Conservation (phyloP, 2,113 vertebrate species). For the Tautogolabrus adspersus region DNA sequence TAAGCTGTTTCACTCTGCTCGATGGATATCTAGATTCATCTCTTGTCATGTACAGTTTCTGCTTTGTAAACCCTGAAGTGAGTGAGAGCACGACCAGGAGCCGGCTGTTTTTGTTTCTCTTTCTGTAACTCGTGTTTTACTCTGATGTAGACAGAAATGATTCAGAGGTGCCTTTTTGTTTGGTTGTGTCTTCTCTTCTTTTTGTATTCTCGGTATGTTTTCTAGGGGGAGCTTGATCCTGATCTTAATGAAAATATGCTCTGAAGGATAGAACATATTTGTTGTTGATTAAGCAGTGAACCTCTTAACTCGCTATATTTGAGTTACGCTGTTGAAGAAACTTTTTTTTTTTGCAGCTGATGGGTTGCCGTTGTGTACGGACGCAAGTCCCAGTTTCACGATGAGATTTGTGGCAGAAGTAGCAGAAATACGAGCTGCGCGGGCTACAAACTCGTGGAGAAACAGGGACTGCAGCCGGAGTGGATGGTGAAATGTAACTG, state of each 20-base stretch:
- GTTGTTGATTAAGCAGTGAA: constrained; percentile 81
- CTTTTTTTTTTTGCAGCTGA: constrained; percentile 40
- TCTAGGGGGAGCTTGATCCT: constrained; percentile 80
- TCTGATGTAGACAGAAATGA: constrained; percentile 22
- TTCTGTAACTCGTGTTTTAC: constrained; percentile 53
- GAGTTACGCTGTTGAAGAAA: constrained; percentile 70
- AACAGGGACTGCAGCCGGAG: constrained; percentile 22
- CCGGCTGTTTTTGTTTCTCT: constrained; percentile 48
- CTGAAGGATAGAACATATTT: constrained; percentile 71
- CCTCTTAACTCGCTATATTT: constrained; percentile 79
- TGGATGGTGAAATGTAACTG: constrained; percentile 12
- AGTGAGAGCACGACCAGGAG: constrained; percentile 52
- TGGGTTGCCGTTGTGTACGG: constrained; percentile 32
- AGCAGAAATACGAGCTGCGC: neutral
- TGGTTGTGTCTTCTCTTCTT: constrained; percentile 38
- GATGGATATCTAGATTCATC: constrained; percentile 53
- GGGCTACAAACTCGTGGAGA: neutral
- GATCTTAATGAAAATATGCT: constrained; percentile 73
- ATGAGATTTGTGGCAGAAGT: neutral
- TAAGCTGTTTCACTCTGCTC: constrained; percentile 61
- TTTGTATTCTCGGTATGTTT: constrained; percentile 55
- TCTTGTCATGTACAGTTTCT: constrained; percentile 69
- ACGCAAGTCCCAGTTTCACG: constrained; percentile 2
- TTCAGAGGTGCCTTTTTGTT: constrained; percentile 81
- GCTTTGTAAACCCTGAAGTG: constrained; percentile 16